A percentile compares a stretch with the other conserved stretches of the same genome.
Conservation (phyloP, 2,113 vertebrate genomes). For the western clawed frog (Xenopus tropicalis) region UCB_Xtro_10.0 CM004445.2:45894001-45894500, state of each 20-base stretch:
- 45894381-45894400: background rate
- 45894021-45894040: background rate
- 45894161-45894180: conserved; percentile 39
- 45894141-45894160: conserved; percentile 54
- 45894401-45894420: conserved; percentile 3
- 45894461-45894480: background rate
- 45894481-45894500: conserved; percentile 14
- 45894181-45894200: conserved; percentile 50
- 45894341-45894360: conserved; percentile 8
- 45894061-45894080: conserved; percentile 3
- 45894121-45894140: conserved; percentile 59
- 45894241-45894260: conserved; percentile 35
- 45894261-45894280: conserved; percentile 32
- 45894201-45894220: conserved; percentile 24
- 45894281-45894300: conserved; percentile 1
- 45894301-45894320: background rate
- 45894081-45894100: conserved; percentile 43
- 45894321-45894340: background rate
- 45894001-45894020: background rate
- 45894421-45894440: conserved; percentile 11
- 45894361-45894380: conserved; percentile 24
- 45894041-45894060: background rate
- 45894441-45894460: conserved; percentile 25
- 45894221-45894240: conserved; percentile 11
- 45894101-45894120: conserved; percentile 60